phyloP scores from a whole-genome alignment of 2,888 invertebrate species.

The Sesia apiformis region DNA sequence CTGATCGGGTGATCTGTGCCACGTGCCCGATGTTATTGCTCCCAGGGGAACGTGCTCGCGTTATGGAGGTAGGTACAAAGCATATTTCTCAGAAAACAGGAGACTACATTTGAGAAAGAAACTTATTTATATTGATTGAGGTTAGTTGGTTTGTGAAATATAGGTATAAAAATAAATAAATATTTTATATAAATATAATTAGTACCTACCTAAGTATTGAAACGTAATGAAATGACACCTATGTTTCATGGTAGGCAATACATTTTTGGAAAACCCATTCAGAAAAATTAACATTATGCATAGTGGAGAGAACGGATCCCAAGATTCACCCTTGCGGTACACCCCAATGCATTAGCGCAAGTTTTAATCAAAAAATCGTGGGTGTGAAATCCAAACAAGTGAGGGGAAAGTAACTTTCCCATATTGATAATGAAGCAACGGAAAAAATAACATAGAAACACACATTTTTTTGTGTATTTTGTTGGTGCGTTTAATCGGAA shows the following conservation, averaged over 20 bases:
- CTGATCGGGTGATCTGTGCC: conserved; percentile 5
- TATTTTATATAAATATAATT: too few relatives aligned
- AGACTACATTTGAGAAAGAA: too few relatives aligned
- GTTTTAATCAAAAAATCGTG: conserved; percentile 67
- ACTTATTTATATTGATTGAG: too few relatives aligned
- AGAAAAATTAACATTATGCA: conserved; percentile 11
- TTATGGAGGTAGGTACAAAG: conserved; percentile 8
- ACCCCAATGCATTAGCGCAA: conserved; percentile 49
- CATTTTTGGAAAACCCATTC: background rate
- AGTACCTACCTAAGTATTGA: too few relatives aligned
- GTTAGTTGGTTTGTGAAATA: too few relatives aligned
- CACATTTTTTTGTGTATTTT: conserved; percentile 40
- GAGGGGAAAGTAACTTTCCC: conserved; percentile 61
- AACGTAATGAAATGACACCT: too few relatives aligned
- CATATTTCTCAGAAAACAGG: background rate
- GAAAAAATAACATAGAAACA: conserved; percentile 44
- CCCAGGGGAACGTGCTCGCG: conserved; percentile 6
- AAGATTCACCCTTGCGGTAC: conserved; percentile 58
- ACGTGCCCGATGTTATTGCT: conserved; percentile 15
- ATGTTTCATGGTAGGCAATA: background rate
- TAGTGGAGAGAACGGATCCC: conserved; percentile 41
- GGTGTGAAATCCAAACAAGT: conserved; percentile 68
- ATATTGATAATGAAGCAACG: conserved; percentile 67
- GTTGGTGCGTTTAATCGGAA: conserved; percentile 41
- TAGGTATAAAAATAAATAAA: too few relatives aligned